These are phyloP conservation scores for Campaea margaritaria DNA, from an alignment of 2,888 invertebrate species.

Conservation along the genomic window DNA sequence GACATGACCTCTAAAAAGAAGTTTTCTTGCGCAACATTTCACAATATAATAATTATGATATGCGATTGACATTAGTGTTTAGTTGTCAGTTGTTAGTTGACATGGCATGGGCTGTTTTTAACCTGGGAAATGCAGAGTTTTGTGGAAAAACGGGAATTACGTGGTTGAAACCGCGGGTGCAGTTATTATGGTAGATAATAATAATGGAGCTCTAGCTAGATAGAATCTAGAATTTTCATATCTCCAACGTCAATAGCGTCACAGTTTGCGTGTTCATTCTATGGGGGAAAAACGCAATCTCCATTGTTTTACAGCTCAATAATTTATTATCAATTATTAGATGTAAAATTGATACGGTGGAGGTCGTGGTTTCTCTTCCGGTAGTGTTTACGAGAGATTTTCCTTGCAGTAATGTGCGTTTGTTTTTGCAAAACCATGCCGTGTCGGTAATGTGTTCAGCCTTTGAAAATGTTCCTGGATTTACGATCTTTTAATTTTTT, in stretches of 20 bases:
- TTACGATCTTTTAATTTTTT: slow-evolving; percentile 9
- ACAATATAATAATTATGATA: too few relatives aligned
- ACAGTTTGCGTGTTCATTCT: slow-evolving; percentile 25
- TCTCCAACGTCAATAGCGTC: slow-evolving; percentile 15
- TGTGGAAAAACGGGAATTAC: too few relatives aligned
- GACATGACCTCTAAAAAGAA: too few relatives aligned
- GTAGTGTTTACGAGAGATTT: slow-evolving; percentile 19
- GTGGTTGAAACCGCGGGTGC: too few relatives aligned
- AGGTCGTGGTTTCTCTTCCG: slow-evolving; percentile 21
- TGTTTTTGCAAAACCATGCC: background rate
- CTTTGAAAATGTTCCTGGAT: background rate
- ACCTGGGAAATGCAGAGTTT: too few relatives aligned
- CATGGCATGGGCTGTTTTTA: too few relatives aligned
- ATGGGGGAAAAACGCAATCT: slow-evolving; percentile 16
- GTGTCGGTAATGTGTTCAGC: slow-evolving; percentile 12
- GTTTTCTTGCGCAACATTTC: too few relatives aligned
- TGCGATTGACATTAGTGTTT: too few relatives aligned
- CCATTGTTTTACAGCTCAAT: slow-evolving; percentile 28
- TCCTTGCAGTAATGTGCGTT: slow-evolving; percentile 7
- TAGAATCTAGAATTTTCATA: slow-evolving; percentile 9
- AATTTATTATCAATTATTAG: slow-evolving; percentile 27
- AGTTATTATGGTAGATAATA: too few relatives aligned
- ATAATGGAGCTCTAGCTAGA: too few relatives aligned
- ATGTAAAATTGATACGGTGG: slow-evolving; percentile 13
- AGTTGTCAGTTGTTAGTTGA: too few relatives aligned